Conservation (phyloP, 2,888 invertebrate genomes). For the Ctena decussata region DNA sequence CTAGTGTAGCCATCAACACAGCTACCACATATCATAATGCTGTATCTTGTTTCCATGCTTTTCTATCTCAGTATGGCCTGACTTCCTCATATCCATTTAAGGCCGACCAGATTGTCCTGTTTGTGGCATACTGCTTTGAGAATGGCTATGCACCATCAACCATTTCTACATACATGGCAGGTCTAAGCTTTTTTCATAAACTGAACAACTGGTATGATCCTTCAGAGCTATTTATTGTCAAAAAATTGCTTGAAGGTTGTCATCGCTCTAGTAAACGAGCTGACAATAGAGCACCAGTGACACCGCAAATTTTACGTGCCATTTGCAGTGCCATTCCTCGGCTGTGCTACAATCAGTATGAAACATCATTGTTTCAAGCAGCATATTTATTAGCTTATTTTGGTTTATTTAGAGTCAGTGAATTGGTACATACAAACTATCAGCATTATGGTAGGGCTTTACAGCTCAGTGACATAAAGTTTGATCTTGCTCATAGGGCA, state of each 20-base stretch:
- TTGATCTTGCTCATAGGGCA: background rate
- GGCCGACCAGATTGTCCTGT: background rate
- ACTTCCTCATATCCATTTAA: background rate
- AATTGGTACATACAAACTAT: slow-evolving; percentile 10
- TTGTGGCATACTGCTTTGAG: slow-evolving; percentile 19
- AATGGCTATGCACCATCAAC: background rate
- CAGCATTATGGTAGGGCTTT: background rate
- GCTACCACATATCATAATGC: background rate
- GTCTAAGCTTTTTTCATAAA: slow-evolving; percentile 11
- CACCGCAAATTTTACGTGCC: background rate
- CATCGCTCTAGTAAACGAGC: background rate
- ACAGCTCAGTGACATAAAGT: background rate
- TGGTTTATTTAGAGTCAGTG: slow-evolving; percentile 47
- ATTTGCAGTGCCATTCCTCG: background rate
- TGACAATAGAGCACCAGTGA: background rate
- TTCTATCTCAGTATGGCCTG: background rate
- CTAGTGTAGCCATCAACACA: too few relatives aligned
- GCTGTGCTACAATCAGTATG: slow-evolving; percentile 3
- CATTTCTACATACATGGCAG: slow-evolving; percentile 5
- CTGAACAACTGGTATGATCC: slow-evolving; percentile 6
- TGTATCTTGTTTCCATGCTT: background rate
- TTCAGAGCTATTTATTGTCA: background rate
- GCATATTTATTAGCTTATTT: too few relatives aligned
- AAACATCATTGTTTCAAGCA: slow-evolving; percentile 30
- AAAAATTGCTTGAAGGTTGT: slow-evolving; percentile 14